Percentiles rank a stretch among this genome's conserved stretches.
phyloP scores from a whole-genome alignment of 2,113 vertebrate genomes.

The Chaetops frenatus region DNA sequence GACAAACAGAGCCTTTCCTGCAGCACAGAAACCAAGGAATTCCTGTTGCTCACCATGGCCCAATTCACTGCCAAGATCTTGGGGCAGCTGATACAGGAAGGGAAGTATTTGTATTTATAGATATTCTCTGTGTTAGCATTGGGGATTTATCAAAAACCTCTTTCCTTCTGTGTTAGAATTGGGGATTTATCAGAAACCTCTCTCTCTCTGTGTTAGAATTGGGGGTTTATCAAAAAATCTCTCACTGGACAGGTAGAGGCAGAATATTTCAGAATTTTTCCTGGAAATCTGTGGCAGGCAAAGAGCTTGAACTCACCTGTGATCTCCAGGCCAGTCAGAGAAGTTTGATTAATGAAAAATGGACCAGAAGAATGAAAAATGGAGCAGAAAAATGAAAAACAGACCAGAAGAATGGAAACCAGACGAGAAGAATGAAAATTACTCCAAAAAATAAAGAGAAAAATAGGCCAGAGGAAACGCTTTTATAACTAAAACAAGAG shows the following conservation, averaged over 20 bases:
- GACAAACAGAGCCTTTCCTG: not conserved
- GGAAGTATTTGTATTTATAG: too few species aligned
- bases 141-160: not conserved
- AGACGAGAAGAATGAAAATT: too few species aligned
- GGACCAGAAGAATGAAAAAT: not conserved
- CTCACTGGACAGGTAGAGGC: not conserved
- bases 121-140: too few species aligned
- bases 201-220: too few species aligned
- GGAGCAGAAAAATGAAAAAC: too few species aligned
- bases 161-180: too few species aligned
- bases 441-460: too few species aligned
- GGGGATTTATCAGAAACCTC: too few species aligned
- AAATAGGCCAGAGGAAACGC: not conserved
- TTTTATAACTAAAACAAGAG: not conserved
- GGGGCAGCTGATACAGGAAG: not conserved
- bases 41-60: not conserved
- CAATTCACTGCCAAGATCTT: not conserved
- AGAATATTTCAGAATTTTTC: not conserved
- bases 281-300: not conserved
- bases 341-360: not conserved
- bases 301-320: not conserved
- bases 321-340: not conserved
- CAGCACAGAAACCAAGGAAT: not conserved
- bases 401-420: too few species aligned
- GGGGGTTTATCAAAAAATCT: not conserved